phyloP scores from a whole-genome alignment of 2,888 invertebrate species.

The Drosophila parthenogenetica region DNA sequence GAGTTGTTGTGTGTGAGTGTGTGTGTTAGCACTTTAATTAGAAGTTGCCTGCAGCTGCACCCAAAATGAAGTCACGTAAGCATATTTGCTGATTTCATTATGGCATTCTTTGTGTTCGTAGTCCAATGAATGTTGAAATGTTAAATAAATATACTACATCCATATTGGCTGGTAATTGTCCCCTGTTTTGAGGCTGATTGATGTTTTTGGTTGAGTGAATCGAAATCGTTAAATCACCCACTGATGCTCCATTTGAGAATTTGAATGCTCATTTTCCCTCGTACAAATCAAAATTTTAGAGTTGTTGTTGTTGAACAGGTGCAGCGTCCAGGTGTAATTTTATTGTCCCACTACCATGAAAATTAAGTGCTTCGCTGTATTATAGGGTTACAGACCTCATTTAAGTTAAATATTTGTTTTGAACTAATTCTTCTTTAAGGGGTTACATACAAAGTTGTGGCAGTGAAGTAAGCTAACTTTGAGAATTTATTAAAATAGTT shows the following conservation, averaged over 20 bases:
- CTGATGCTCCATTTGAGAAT: conserved; percentile 17
- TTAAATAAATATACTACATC: conserved; percentile 32
- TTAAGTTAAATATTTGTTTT: conserved; percentile 5
- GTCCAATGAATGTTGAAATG: conserved; percentile 38
- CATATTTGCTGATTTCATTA: conserved; percentile 76
- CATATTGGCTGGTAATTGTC: conserved; percentile 36
- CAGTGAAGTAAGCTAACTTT: too few species aligned
- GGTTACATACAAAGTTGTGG: too few species aligned
- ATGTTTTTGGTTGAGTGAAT: conserved; percentile 53
- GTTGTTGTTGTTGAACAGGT: conserved; percentile 37
- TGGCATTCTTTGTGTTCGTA: conserved; percentile 40
- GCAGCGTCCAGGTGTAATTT: conserved; percentile 42
- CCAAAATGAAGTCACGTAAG: conserved; percentile 73
- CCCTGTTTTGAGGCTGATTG: conserved; percentile 42
- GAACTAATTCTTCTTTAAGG: too few species aligned
- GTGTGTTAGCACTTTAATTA: conserved; percentile 67
- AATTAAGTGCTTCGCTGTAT: conserved; percentile 15
- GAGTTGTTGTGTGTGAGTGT: conserved; percentile 43
- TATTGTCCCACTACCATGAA: conserved; percentile 22
- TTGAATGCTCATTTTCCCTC: conserved; percentile 19
- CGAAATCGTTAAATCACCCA: conserved; percentile 25
- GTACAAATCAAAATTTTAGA: conserved; percentile 22
- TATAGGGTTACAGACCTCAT: conserved; percentile 18
- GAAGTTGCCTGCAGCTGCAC: conserved; percentile 72
- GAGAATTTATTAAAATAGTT: too few species aligned